Evolutionary conservation across 2,888 invertebrate genomes (phyloP).

Genomic region (Nipponacmea schrenckii): DNA sequence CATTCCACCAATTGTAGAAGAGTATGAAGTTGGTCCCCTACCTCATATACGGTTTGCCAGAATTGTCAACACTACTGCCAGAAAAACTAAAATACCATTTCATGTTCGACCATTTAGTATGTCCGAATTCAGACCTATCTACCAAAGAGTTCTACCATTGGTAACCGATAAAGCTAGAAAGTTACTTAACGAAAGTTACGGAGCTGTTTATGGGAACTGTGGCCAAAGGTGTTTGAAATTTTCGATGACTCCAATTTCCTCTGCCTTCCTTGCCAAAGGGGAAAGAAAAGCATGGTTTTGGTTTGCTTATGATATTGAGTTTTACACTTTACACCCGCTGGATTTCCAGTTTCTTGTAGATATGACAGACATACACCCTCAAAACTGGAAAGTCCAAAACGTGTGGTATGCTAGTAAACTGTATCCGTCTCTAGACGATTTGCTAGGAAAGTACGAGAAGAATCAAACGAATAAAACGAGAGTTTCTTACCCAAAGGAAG

Average conservation of each 20-base stretch:
- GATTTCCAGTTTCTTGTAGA: conserved; percentile 60
- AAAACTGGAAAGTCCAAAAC: conserved; percentile 49
- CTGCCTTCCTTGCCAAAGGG: conserved; percentile 46
- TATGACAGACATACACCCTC: conserved; percentile 41
- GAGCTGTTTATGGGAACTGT: conserved; percentile 44
- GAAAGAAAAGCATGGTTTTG: conserved; percentile 58
- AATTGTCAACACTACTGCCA: conserved; percentile 34
- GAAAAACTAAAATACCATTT: conserved; percentile 52
- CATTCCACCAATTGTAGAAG: conserved; percentile 49
- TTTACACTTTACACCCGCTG: conserved; percentile 53
- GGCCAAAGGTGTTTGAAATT: conserved; percentile 49
- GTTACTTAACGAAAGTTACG: conserved; percentile 53
- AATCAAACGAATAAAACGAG: conserved; percentile 47
- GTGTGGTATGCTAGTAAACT: conserved; percentile 55
- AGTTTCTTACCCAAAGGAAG: conserved; percentile 37
- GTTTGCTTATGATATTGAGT: conserved; percentile 54
- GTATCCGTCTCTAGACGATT: conserved; percentile 44
- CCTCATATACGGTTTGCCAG: conserved; percentile 40
- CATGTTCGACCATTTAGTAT: conserved; percentile 52
- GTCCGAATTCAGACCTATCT: conserved; percentile 50
- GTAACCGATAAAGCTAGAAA: conserved; percentile 38
- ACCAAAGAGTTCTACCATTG: conserved; percentile 38
- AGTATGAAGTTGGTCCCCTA: conserved; percentile 54
- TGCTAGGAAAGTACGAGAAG: conserved; percentile 41
- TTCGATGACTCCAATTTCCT: conserved; percentile 54